A percentile compares a stretch with the other conserved stretches of the same genome.
Conservation (phyloP, 2,888 invertebrate genomes). For the Caenorhabditis sp. region DNA sequence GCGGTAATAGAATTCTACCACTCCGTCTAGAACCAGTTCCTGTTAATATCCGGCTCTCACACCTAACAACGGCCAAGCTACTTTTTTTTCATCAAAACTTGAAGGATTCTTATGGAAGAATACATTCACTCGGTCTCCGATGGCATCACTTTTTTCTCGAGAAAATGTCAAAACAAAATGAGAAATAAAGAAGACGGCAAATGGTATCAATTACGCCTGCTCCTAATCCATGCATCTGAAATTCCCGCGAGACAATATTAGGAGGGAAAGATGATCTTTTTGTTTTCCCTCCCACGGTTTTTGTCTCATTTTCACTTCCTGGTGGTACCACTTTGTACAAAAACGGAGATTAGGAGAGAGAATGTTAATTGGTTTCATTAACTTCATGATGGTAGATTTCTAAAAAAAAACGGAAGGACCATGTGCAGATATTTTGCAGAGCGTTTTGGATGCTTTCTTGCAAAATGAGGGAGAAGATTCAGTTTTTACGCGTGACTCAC, state of each 20-base stretch:
- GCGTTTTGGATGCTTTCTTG: not conserved
- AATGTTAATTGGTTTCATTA: constrained; percentile 20
- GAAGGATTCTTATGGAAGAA: no score
- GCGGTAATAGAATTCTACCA: not conserved
- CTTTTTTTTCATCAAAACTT: no score
- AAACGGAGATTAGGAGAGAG: not conserved
- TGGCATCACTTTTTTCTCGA: not conserved
- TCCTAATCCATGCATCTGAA: constrained; percentile 8
- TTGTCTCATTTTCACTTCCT: constrained; percentile 6
- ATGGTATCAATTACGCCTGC: constrained; percentile 3
- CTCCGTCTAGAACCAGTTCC: not conserved
- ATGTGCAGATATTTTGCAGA: not conserved
- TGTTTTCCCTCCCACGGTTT: not conserved
- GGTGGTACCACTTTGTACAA: not conserved
- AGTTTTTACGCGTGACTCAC: not conserved
- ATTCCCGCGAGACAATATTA: constrained; percentile 5
- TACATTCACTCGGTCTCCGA: not conserved
- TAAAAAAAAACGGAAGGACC: constrained; percentile 1
- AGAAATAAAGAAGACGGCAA: not conserved
- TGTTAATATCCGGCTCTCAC: not conserved
- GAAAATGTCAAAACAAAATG: constrained; percentile 2
- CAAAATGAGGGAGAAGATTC: not conserved
- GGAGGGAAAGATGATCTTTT: not conserved
- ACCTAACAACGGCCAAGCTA: not conserved
- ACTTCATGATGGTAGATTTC: no score